These are phyloP conservation scores for Euwallacea similis DNA, from an alignment of 1,140 invertebrate species.

Conservation along the genomic window DNA sequence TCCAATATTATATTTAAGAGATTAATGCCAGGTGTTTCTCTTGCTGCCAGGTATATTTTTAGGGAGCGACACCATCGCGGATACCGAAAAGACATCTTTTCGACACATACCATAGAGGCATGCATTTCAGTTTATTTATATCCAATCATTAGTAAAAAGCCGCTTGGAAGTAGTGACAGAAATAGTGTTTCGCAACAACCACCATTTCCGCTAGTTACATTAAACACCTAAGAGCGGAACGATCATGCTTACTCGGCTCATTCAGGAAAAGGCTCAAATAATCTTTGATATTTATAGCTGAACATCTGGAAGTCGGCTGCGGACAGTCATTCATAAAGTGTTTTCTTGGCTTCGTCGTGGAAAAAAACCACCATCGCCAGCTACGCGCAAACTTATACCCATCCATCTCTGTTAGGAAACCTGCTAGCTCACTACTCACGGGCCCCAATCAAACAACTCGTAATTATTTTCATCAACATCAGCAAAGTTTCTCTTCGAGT, in stretches of 20 bases:
- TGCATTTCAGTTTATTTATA: too few species aligned
- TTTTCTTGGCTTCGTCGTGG: constrained; percentile 4
- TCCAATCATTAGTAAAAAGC: too few species aligned
- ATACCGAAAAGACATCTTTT: background rate
- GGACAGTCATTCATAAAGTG: constrained; percentile 13
- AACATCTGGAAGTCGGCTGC: constrained; percentile 2
- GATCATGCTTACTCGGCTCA: constrained; percentile 3
- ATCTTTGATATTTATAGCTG: constrained; percentile 7
- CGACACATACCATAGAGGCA: background rate
- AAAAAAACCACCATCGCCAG: background rate
- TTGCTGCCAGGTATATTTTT: background rate
- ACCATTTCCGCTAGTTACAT: constrained; percentile 12
- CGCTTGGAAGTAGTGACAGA: background rate
- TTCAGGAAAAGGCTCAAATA: constrained; percentile 9
- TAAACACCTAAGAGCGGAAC: background rate
- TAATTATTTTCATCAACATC: too few species aligned
- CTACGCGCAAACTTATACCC: too few species aligned
- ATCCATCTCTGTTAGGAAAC: too few species aligned
- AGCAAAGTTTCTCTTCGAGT: too few species aligned
- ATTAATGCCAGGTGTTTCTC: too few species aligned
- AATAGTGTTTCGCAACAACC: constrained; percentile 7
- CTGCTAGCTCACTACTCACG: too few species aligned
- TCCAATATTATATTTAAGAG: too few species aligned
- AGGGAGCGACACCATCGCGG: background rate
- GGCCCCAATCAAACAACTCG: too few species aligned